Base-by-base conservation (phyloP, 1,140 invertebrate genomes). In the Ceratosolen solmsi region DNA sequence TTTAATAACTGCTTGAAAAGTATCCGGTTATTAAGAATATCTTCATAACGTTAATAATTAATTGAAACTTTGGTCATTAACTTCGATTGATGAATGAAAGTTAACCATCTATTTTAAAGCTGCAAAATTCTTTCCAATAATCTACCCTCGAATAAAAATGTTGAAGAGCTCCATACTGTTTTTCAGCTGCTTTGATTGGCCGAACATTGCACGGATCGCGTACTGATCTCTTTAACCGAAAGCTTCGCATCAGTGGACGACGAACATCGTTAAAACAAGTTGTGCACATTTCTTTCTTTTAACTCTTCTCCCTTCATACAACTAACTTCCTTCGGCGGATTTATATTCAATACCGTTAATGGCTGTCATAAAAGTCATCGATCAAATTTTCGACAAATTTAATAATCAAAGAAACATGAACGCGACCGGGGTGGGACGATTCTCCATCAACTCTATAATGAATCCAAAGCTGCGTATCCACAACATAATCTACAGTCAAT, bases 401-500 rank as follows among this genome's bases (percentile, higher is more conserved):
- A 3, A 68, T 15, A 68, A n/a, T 46, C 3, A 63, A 25, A 20
- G 13, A 15, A 63, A 5, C 3, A 4, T 20, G 5, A n/a, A 8
- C 2, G 15, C 51, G 17, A 54, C 20, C 5, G 41, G n/a, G n/a
- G 51, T 17, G 20, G 20, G 51, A 11, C 13, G 38, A 38, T 33
- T 9, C 1, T 68, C 1, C 20, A 38, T 68, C 15, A 68, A 68
- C 8, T 38, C 4, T 5, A 22, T 68, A 38, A 65, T 36, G 60
- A 11, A 65, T 65, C 60, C 0, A 65, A 30, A 65, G 11, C 9
- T 8, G 3, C 46, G 73, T 79, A 73, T 22, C 4, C 17, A 54
- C 30, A 54, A 54, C 27, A 13, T 20, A 56, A 74, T 74, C 15
- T 74, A 17, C 78, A 80, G 82, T 82, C 17, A 20, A 76, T 60